These are phyloP conservation scores for Chironomus tentans DNA, from an alignment of 2,888 invertebrate species.

Conservation along the genomic window DNA sequence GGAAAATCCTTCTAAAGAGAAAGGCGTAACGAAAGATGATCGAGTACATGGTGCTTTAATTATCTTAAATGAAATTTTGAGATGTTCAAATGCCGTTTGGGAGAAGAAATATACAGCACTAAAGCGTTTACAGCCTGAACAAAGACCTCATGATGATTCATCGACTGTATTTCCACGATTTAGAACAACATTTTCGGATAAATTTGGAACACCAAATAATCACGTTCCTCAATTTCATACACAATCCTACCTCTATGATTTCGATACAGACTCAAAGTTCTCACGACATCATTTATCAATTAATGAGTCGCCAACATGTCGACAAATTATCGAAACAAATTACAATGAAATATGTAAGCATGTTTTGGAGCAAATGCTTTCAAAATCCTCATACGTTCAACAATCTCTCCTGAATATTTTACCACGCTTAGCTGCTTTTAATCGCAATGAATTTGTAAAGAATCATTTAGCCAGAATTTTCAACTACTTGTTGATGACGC, in stretches of 20 bases:
- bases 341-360: slow-evolving; percentile 68
- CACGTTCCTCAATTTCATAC: slow-evolving; percentile 31
- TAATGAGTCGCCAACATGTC: slow-evolving; percentile 81
- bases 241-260: slow-evolving; percentile 32
- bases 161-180: slow-evolving; percentile 40
- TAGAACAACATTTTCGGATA: slow-evolving; percentile 43
- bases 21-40: slow-evolving; percentile 77
- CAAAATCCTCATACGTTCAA: slow-evolving; percentile 73
- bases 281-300: slow-evolving; percentile 39
- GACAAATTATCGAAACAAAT: slow-evolving; percentile 69
- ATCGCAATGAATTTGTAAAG: slow-evolving; percentile 67
- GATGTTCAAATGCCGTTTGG: slow-evolving; percentile 84
- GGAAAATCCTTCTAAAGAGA: slow-evolving; percentile 54
- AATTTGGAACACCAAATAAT: slow-evolving; percentile 32
- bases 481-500: slow-evolving; percentile 62
- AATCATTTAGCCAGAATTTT: slow-evolving; percentile 67
- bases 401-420: slow-evolving; percentile 77
- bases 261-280: slow-evolving; percentile 32
- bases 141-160: slow-evolving; percentile 37
- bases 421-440: slow-evolving; percentile 89
- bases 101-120: slow-evolving; percentile 68
- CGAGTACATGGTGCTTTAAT: slow-evolving; percentile 86
- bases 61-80: slow-evolving; percentile 85
- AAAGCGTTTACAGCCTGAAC: slow-evolving; percentile 48
- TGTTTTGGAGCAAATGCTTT: slow-evolving; percentile 67